Evolutionary conservation across 1,140 invertebrate species (phyloP).

Genomic region (Bilobella aurantiaca): DNA sequence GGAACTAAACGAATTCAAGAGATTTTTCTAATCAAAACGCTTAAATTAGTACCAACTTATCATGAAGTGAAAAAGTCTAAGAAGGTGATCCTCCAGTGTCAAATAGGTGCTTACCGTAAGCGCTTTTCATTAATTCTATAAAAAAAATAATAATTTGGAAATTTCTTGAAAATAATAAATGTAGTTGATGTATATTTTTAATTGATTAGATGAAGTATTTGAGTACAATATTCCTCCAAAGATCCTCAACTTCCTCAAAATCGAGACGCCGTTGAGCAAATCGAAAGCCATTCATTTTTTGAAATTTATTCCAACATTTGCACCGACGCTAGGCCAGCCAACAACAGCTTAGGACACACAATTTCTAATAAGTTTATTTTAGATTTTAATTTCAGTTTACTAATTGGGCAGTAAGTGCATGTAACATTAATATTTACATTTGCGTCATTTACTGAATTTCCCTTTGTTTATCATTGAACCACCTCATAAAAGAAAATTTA

Average conservation of each 20-base stretch:
- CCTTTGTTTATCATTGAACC: no score
- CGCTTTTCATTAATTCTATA: neutral
- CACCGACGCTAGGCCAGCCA: no score
- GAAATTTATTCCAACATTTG: neutral
- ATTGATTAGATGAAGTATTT: neutral
- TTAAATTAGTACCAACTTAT: neutral
- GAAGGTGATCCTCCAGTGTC: neutral
- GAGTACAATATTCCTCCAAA: neutral
- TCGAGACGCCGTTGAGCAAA: neutral
- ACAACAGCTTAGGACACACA: no score
- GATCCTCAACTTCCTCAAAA: neutral
- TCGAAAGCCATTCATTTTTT: neutral
- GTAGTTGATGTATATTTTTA: no score
- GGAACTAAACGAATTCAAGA: neutral
- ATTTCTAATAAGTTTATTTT: no score
- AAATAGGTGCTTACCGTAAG: neutral
- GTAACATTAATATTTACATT: no score
- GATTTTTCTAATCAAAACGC: neutral
- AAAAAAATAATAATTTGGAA: neutral
- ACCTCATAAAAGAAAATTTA: no score
- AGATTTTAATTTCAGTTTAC: no score
- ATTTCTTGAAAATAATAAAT: no score
- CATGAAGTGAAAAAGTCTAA: neutral
- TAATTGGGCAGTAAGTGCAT: no score
- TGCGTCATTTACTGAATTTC: no score